Base-by-base conservation (phyloP, 2,797 vertebrate species). In the Cynodonichthys magdalenae region DNA sequence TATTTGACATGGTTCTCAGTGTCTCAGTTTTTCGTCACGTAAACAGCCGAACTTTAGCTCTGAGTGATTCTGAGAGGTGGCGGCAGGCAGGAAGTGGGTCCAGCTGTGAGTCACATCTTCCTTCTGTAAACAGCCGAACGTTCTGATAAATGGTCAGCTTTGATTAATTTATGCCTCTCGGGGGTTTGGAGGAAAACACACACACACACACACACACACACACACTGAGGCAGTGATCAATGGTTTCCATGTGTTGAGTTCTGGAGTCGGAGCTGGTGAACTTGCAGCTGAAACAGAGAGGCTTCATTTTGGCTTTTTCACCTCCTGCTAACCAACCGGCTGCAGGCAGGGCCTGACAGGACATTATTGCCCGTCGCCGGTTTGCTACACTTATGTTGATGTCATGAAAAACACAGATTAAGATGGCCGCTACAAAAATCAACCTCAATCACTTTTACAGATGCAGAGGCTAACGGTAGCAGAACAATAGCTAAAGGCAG, bases 111-210 rank as follows among this genome's bases (percentile, higher is more conserved):
- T 58, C 15, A 31, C 31, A 54, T 53, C 56, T 65, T 51, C 42
- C 28, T 39, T 45, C 31, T 49, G 53, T 73, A 73, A 73, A 73
- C 69, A 66, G 41, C 27, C 27, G 36, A 27, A 18, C 9, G 50
- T 27, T 59, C 50, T 39, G 60, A 68, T 73, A 73, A 73, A 73
- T 41, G 66, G 48, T 52, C 36, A n/a, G 47, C 58, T 53, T 17
- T 72, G 70, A 72, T 72, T 66, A 69, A 65, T 71, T 55, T 42
- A 19, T 29, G 58, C 57, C 58, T 62, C 55, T 34, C 27, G 63
- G 63, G 31, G 41, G 46, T 27, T 54, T 29, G 49, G 44, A 46
- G 59, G 41, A 34, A 69, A 58, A 50, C 65, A 24, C 34, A 15
- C 44, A n/a, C 36, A 4, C 59, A 6, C 29, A 31, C 29, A 31